Evolutionary conservation across 2,113 vertebrate species (phyloP), one percentile per base, ranked within the genome.

Genomic region (Aegithalos caudatus): DNA sequence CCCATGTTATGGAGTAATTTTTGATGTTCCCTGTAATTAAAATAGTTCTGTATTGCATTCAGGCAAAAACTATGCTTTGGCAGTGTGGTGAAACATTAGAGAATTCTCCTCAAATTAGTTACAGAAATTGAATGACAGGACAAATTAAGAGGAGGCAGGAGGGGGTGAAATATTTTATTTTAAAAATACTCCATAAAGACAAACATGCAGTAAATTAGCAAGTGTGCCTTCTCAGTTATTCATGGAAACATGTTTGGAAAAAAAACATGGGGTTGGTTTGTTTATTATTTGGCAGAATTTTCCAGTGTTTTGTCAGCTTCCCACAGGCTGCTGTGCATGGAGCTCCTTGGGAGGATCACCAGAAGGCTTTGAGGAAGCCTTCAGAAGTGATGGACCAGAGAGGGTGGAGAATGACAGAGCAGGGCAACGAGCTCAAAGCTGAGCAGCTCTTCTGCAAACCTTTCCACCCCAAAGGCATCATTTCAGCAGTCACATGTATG

Each of bases 101-200:
- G 81, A 92, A 93, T 80, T 78, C 64, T 74, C 38, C 61, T 83
- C 56, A 86, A 91, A 94, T 93, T 82, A 91, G 81, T 89, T 92
- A 81, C 92, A 97, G 95, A 81, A 88, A 86, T 74, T 94, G 95
- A 97, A 83, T 93, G 86, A 90, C n/a, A 90, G 56, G 82, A 62
- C 60, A 96, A 93, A 94, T 90, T 83, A 84, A 74, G 80, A 80
- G 62, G 53, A 91, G 44, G 47, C 35, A 65, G 80, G 69, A 94
- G 66, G 58, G 80, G 15, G n/a, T 87, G 64, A 97, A 95, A 91
- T 87, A 81, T 78, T 95, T 96, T 94, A 62, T 78, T 95, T 95
- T 33, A 25, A 95, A 95, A 91, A 83, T 84, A 67, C 23, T 57
- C 50, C 31, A 48, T 90, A 57, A 86, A 90, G 91, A 80, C 29